phyloP scores from a whole-genome alignment of 2,797 vertebrate species.

The Lutjanus argentimaculatus region DNA sequence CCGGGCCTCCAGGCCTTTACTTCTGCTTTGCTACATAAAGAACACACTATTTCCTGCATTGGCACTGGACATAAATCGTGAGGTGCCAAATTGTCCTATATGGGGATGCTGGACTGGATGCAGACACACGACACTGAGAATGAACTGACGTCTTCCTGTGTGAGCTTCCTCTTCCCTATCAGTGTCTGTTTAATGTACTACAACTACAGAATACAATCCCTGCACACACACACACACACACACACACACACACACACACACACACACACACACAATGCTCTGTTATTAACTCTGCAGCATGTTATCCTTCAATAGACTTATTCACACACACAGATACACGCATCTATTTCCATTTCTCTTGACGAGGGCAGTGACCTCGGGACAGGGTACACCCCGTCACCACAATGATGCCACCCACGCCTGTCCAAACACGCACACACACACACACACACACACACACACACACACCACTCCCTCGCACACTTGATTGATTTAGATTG shows the following conservation, averaged over 20 bases:
- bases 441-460: constrained; percentile 34
- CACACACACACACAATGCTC: constrained; percentile 54
- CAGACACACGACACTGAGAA: neutral
- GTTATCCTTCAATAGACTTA: constrained; percentile 60
- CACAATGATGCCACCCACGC: constrained; percentile 19
- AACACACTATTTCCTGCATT: neutral
- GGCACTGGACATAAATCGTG: neutral
- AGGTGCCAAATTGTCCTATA: neutral
- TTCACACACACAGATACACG: constrained; percentile 24
- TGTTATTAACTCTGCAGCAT: constrained; percentile 53
- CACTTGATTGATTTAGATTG: constrained; percentile 73
- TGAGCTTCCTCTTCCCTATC: constrained; percentile 22
- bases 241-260: constrained; percentile 15
- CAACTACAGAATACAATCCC: constrained; percentile 13
- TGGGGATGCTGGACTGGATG: neutral
- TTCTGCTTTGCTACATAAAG: neutral
- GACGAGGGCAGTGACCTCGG: constrained; percentile 53
- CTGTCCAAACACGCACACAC: constrained; percentile 32
- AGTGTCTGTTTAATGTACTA: neutral
- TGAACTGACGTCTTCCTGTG: constrained; percentile 34
- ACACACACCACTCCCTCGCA: constrained; percentile 38
- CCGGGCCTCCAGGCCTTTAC: neutral
- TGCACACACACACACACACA: neutral
- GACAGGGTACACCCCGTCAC: constrained; percentile 61
- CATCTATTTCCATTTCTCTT: constrained; percentile 19